A percentile compares a stretch with the other conserved stretches of the same genome.
Conservation (phyloP, 1,140 invertebrate species). For the Plectrocnemia conspersa region DNA sequence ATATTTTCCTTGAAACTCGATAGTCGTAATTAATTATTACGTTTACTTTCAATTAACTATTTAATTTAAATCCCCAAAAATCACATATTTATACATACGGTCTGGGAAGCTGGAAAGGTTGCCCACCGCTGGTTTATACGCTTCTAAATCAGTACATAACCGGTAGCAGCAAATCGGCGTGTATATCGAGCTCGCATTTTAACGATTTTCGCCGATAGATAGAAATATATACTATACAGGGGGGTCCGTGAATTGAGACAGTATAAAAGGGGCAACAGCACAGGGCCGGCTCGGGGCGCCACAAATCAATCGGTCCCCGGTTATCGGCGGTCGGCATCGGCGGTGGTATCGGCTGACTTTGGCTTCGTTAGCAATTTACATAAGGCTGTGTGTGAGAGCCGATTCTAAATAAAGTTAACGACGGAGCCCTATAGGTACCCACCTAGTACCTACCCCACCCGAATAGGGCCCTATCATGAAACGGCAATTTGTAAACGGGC, state of each 20-base stretch:
- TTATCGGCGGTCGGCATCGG: slow-evolving; percentile 9
- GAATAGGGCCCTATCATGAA: not conserved
- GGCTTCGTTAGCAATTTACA: slow-evolving; percentile 23
- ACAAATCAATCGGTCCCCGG: slow-evolving; percentile 17
- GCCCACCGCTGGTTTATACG: no score
- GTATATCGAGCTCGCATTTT: not conserved
- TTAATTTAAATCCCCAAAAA: no score
- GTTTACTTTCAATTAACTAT: no score
- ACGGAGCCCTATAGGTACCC: not conserved
- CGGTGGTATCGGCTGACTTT: slow-evolving; percentile 16
- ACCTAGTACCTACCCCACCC: not conserved
- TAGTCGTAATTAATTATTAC: no score
- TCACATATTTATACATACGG: no score
- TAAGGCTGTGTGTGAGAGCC: slow-evolving; percentile 2
- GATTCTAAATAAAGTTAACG: slow-evolving; percentile 21
- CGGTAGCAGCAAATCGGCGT: no score
- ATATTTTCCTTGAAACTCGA: no score
- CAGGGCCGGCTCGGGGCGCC: not conserved
- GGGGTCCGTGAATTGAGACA: slow-evolving; percentile 17
- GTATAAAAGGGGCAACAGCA: slow-evolving; percentile 9
- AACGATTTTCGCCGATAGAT: not conserved
- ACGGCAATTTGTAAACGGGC: slow-evolving; percentile 5
- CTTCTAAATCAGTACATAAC: no score
- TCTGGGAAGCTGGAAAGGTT: no score
- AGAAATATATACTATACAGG: not conserved